Base-by-base conservation (phyloP, 2,797 vertebrate species). In the Enteromius paludinosus region DNA sequence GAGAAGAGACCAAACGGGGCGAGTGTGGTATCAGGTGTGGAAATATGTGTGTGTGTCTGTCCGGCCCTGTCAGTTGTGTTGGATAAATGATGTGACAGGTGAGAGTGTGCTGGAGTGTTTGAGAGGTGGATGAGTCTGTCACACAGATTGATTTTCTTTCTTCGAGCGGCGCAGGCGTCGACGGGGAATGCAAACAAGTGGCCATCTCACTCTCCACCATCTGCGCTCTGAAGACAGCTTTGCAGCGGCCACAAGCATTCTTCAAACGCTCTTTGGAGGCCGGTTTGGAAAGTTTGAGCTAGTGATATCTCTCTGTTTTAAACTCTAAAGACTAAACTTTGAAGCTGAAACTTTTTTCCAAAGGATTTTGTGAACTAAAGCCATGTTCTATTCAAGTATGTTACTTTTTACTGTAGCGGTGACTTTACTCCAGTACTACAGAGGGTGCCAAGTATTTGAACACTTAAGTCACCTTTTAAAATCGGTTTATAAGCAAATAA, bases 61-160 rank as follows among this genome's bases (percentile, higher is more conserved):
- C 18, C 70, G 12, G 18, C 7, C n/a, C 18, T 73, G 65, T 56
- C 20, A 72, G 49, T 54, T 79, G 62, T 80, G 72, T 62, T 69
- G 71, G 66, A 68, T 83, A 68, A 64, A 70, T 83, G 76, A 83
- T 83, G 61, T 82, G 86, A 77, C 82, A 82, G 83, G 85, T 85
- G 74, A 84, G 84, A 83, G 85, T 85, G 52, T 77, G 81, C 70
- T 47, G 7, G 70, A 78, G 86, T 72, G 84, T 87, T 82, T 82
- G 82, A 82, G 79, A 82, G 88, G 79, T 79, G 78, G 71, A 85
- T 83, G 59, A 84, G 75, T 45, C 85, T 86, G 83, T 87, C 85
- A 85, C 59, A 41, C 74, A 87, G 87, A 88, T 90, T 89, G 88
- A 89, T 89, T 87, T 88, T 78, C 84, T 86, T 79, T 86, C 87